Percentiles rank a stretch among this genome's conserved stretches.
phyloP scores from a whole-genome alignment of 1,140 invertebrate genomes.

The Drosophila leontia region DNA sequence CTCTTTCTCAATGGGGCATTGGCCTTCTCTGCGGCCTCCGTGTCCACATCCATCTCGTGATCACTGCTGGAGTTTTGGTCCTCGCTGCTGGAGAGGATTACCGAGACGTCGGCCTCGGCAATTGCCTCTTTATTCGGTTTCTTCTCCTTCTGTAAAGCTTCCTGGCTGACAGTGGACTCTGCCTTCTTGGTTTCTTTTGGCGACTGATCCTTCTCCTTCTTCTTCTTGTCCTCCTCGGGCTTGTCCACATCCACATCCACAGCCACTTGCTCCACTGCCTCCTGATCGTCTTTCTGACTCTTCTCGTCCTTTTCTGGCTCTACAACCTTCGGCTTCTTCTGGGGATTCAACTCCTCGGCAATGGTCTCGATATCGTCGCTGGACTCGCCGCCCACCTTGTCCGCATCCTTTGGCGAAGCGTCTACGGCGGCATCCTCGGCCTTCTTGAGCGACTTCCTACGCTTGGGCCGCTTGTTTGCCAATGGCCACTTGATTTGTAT shows the following conservation, averaged over 20 bases:
- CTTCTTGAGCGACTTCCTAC: slow-evolving; percentile 58
- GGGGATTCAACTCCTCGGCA: slow-evolving; percentile 61
- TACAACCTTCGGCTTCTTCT: slow-evolving; percentile 52
- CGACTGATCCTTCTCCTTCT: background rate
- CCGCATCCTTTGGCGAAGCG: background rate
- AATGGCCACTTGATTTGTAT: slow-evolving; percentile 77
- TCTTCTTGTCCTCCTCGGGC: background rate
- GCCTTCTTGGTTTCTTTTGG: background rate
- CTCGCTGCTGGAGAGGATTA: slow-evolving; percentile 55
- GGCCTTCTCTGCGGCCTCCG: slow-evolving; percentile 31
- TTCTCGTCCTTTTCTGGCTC: background rate
- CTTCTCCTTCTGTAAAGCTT: background rate
- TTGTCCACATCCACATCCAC: background rate
- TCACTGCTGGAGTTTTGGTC: slow-evolving; percentile 43
- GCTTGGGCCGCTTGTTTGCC: slow-evolving; percentile 66
- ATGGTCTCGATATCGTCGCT: slow-evolving; percentile 69
- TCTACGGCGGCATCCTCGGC: background rate
- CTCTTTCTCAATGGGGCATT: background rate
- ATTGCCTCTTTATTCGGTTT: background rate
- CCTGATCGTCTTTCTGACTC: background rate
- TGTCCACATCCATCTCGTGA: slow-evolving; percentile 56
- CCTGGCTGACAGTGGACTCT: background rate
- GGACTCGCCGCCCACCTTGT: slow-evolving; percentile 38
- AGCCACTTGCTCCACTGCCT: background rate
- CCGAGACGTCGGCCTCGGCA: slow-evolving; percentile 27